phyloP scores from a whole-genome alignment of 2,888 invertebrate genomes.

The Caradrina clavipalpis region DNA sequence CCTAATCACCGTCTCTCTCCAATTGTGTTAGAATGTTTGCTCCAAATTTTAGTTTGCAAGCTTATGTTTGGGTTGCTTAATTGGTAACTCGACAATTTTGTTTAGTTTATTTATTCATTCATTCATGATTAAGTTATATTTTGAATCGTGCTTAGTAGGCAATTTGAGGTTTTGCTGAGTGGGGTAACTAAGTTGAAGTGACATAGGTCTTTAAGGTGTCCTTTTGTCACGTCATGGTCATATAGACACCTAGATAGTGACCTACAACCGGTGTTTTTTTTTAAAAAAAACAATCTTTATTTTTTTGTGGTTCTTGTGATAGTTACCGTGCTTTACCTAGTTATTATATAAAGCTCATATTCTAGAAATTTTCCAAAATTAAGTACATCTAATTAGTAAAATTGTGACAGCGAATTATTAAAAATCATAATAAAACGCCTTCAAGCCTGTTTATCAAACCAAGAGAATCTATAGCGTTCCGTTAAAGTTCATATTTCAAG shows the following conservation, averaged over 20 bases:
- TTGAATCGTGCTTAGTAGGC: constrained; percentile 2
- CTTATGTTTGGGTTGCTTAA: constrained; percentile 42
- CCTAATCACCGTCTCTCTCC: constrained; percentile 42
- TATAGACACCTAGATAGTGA: background rate
- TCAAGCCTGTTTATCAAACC: constrained; percentile 1
- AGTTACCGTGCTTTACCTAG: too few relatives aligned
- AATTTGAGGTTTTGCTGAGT: background rate
- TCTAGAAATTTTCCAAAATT: background rate
- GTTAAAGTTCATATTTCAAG: constrained; percentile 32
- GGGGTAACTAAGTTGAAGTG: background rate
- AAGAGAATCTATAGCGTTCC: background rate
- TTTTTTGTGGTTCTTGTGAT: background rate
- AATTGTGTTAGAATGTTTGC: constrained; percentile 46
- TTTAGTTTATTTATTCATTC: constrained; percentile 48
- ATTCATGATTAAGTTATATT: constrained; percentile 46
- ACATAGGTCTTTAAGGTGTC: background rate
- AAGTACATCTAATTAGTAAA: background rate
- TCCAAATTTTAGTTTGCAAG: constrained; percentile 41
- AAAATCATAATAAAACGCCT: background rate
- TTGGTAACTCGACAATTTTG: constrained; percentile 48
- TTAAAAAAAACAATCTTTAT: background rate
- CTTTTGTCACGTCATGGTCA: too few relatives aligned
- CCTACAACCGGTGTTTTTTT: background rate
- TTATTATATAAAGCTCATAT: too few relatives aligned
- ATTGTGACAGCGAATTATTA: background rate